These are phyloP conservation scores for Bhutanitis thaidina DNA, from an alignment of 2,888 invertebrate species.

Conservation along the genomic window DNA sequence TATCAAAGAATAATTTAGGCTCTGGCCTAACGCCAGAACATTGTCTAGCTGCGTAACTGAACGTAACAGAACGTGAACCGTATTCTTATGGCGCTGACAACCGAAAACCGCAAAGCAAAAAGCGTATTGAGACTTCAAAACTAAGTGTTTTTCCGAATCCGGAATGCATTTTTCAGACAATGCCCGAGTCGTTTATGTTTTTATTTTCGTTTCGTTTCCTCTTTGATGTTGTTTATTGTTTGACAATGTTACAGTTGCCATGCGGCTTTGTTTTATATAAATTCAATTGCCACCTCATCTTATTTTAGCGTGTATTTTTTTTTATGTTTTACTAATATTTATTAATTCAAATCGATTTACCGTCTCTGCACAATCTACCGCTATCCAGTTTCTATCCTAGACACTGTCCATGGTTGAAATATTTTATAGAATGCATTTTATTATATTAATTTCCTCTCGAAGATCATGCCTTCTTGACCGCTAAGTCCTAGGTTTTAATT, in stretches of 20 bases:
- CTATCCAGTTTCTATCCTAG: no score
- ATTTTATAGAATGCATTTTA: no score
- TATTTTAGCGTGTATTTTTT: no score
- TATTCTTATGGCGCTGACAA: constrained; percentile 10
- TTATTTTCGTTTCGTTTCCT: constrained; percentile 8
- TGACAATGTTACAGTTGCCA: constrained; percentile 4
- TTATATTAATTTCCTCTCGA: no score
- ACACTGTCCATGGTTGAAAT: no score
- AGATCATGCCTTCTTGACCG: no score
- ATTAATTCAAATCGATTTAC: no score
- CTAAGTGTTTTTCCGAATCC: constrained; percentile 17
- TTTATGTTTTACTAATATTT: no score
- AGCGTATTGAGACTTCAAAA: constrained; percentile 17
- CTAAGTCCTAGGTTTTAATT: no score
- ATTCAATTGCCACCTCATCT: no score
- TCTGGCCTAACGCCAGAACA: constrained; percentile 15
- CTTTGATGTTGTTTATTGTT: constrained; percentile 12
- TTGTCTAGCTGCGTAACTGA: constrained; percentile 1
- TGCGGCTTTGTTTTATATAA: not conserved
- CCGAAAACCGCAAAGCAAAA: constrained; percentile 8
- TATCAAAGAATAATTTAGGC: constrained; percentile 15
- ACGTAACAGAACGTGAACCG: constrained; percentile 1
- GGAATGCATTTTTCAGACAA: constrained; percentile 18
- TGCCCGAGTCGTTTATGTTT: not conserved
- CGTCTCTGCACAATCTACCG: no score